Percentiles rank a stretch among this genome's conserved stretches.
phyloP scores from a whole-genome alignment of 2,113 vertebrate species.

The Oreamnos americanus region DNA sequence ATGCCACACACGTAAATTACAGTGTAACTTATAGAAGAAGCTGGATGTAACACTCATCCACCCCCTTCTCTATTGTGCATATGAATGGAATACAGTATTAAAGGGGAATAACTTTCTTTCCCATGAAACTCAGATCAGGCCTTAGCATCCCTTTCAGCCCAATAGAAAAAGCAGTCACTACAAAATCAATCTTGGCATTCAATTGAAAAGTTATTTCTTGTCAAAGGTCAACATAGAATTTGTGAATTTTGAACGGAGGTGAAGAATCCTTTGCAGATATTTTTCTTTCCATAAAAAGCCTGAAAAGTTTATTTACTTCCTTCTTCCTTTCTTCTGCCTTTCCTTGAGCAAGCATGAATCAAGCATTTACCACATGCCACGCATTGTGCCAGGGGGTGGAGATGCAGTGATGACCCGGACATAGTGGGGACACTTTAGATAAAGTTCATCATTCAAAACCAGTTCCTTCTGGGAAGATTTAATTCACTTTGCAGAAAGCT shows the following conservation, averaged over 20 bases:
- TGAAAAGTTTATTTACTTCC: not conserved
- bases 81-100: not conserved
- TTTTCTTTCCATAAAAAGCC: not conserved
- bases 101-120: not conserved
- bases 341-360: not conserved
- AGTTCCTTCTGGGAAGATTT: not conserved
- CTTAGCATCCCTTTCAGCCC: not conserved
- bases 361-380: not conserved
- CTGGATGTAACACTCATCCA: fast-evolving
- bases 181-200: not conserved
- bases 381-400: not conserved
- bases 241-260: not conserved
- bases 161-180: not conserved
- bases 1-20: no score
- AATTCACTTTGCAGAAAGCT: not conserved
- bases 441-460: not conserved
- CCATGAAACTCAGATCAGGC: not conserved
- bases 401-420: not conserved
- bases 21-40: not conserved
- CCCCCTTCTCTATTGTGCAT: fast-evolving
- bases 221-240: not conserved
- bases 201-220: not conserved
- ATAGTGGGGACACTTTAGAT: not conserved
- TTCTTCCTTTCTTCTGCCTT: not conserved
- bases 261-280: not conserved